A percentile compares a stretch with the other conserved stretches of the same genome.
Conservation (phyloP, 2,113 vertebrate species). For the Bucco capensis region DNA sequence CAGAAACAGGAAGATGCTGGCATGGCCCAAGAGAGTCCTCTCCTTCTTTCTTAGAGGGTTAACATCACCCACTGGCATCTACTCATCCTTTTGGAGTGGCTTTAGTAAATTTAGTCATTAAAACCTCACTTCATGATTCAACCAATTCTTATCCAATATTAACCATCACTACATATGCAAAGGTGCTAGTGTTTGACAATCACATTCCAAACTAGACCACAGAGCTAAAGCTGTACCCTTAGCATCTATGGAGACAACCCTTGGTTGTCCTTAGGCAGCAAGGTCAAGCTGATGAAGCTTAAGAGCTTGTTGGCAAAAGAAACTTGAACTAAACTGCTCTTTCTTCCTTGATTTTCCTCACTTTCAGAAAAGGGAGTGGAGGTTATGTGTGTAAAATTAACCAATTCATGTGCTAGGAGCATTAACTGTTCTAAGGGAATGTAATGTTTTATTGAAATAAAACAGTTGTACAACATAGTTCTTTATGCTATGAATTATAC, state of each 20-base stretch:
- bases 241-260: no score
- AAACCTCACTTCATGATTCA: background rate
- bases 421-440: background rate
- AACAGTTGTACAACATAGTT: background rate
- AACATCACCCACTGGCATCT: background rate
- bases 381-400: background rate
- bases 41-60: background rate
- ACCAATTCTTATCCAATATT: background rate
- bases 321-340: background rate
- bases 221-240: background rate
- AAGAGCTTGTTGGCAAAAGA: background rate
- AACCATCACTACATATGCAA: background rate
- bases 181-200: background rate
- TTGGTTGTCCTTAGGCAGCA: background rate
- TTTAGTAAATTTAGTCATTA: background rate
- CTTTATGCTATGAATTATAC: background rate
- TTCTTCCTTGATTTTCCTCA: background rate
- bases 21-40: background rate
- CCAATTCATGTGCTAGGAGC: background rate
- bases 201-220: background rate
- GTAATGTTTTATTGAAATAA: rapidly evolving
- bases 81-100: background rate
- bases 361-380: background rate
- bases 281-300: background rate
- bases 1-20: background rate